Percentiles rank a stretch among this genome's conserved stretches.
Evolutionary conservation across 2,888 invertebrate genomes (phyloP).

Genomic region (Physocephala rufipes): DNA sequence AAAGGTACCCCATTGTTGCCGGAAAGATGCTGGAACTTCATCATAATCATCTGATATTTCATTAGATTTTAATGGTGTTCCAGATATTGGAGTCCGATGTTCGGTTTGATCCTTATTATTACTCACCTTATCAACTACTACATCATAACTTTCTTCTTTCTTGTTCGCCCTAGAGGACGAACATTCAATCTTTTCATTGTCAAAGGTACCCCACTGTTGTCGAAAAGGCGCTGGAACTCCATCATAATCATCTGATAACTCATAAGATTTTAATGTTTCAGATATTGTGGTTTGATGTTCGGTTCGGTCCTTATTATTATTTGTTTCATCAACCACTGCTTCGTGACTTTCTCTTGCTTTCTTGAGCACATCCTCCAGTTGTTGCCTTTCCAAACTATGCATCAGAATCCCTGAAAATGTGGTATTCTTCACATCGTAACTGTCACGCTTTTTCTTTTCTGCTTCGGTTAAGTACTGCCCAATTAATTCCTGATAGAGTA

Average conservation of each 20-base stretch:
- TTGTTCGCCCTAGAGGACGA: constrained; percentile 63
- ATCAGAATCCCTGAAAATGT: constrained; percentile 81
- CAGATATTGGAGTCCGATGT: not conserved
- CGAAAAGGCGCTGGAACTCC: constrained; percentile 56
- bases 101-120: not conserved
- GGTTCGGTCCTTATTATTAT: constrained; percentile 59
- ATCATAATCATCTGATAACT: not conserved
- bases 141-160: no score
- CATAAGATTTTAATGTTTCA: constrained; percentile 47
- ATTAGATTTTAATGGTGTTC: not conserved
- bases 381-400: constrained; percentile 81
- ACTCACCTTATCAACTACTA: no score
- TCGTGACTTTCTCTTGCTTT: constrained; percentile 68
- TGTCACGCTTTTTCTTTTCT: constrained; percentile 75
- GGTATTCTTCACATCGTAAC: constrained; percentile 67
- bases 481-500: constrained; percentile 88
- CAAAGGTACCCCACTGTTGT: constrained; percentile 71
- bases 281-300: not conserved
- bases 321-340: constrained; percentile 49
- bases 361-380: constrained; percentile 70
- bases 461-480: constrained; percentile 84
- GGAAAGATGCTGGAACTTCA: constrained; percentile 55
- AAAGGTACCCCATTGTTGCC: constrained; percentile 70
- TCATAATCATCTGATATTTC: not conserved
- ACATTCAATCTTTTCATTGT: constrained; percentile 61